Conservation (phyloP, 2,888 invertebrate species). For the Mycalesis mineus region DNA sequence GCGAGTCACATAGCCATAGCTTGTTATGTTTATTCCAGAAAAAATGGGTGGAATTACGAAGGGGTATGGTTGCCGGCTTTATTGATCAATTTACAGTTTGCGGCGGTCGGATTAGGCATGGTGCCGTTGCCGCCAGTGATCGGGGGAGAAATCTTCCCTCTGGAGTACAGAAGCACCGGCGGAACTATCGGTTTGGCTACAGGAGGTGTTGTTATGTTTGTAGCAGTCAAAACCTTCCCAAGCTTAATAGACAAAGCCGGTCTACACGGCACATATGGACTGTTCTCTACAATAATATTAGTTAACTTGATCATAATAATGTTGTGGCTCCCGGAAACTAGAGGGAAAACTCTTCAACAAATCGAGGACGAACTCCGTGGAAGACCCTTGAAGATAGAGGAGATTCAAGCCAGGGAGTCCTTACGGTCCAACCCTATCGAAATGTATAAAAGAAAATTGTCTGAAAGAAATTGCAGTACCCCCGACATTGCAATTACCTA, state of each 20-base stretch:
- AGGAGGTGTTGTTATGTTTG: constrained; percentile 77
- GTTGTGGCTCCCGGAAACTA: constrained; percentile 81
- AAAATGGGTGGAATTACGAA: constrained; percentile 42
- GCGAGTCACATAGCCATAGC: constrained; percentile 74
- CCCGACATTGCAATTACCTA: neutral
- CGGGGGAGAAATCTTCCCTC: constrained; percentile 82
- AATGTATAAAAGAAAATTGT: constrained; percentile 46
- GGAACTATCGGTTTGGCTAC: constrained; percentile 79
- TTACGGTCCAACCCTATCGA: constrained; percentile 45
- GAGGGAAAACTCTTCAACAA: constrained; percentile 80
- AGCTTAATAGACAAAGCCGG: constrained; percentile 68
- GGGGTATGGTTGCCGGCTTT: constrained; percentile 65
- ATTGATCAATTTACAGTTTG: constrained; percentile 73
- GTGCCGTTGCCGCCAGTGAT: constrained; percentile 83
- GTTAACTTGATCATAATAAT: constrained; percentile 74
- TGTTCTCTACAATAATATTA: constrained; percentile 74
- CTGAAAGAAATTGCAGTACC: constrained; percentile 42
- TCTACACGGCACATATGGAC: constrained; percentile 74
- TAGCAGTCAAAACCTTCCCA: constrained; percentile 80
- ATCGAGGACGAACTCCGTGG: constrained; percentile 79
- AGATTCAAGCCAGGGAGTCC: constrained; percentile 45
- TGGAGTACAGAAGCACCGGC: constrained; percentile 78
- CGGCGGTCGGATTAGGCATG: constrained; percentile 76
- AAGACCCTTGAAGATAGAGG: constrained; percentile 41
- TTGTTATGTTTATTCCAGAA: constrained; percentile 51